phyloP scores from a whole-genome alignment of 1,140 invertebrate species.

The Archivesica marissinica region DNA sequence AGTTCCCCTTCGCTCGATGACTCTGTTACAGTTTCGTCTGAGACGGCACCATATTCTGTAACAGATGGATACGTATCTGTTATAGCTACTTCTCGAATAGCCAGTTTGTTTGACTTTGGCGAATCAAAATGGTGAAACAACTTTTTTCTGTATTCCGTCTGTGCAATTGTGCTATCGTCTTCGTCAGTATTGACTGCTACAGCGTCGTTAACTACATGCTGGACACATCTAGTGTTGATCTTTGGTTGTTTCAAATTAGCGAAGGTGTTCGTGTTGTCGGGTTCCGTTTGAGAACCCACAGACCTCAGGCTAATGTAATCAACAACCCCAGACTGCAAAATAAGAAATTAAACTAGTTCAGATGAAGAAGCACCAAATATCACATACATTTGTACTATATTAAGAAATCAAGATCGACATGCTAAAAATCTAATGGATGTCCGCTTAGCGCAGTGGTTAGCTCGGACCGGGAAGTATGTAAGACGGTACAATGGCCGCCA shows the following conservation, averaged over 20 bases:
- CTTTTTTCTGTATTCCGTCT: conserved; percentile 24
- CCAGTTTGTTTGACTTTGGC: neutral
- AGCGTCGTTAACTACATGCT: neutral
- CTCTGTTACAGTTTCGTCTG: conserved; percentile 24
- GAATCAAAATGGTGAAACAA: neutral
- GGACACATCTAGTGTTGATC: neutral
- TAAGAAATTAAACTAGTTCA: neutral
- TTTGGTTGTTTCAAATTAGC: too few relatives aligned
- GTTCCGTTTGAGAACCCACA: conserved; percentile 35
- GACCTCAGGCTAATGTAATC: conserved; percentile 13
- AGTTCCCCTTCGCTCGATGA: conserved; percentile 35
- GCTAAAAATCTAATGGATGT: too few relatives aligned
- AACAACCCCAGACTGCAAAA: conserved; percentile 34
- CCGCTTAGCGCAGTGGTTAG: neutral
- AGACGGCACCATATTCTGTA: neutral
- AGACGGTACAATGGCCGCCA: too few relatives aligned
- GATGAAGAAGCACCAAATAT: too few relatives aligned
- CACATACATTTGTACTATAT: too few relatives aligned
- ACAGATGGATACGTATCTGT: neutral
- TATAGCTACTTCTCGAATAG: neutral
- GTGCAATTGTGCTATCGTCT: neutral
- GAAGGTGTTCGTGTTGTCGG: neutral
- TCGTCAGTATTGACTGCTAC: neutral
- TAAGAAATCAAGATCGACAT: too few relatives aligned
- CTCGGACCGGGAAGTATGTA: too few relatives aligned